Percentiles rank a stretch among this genome's conserved stretches.
Evolutionary conservation across 2,113 vertebrate species (phyloP).

Genomic region (chimpanzee (Pan troglodytes)): DNA sequence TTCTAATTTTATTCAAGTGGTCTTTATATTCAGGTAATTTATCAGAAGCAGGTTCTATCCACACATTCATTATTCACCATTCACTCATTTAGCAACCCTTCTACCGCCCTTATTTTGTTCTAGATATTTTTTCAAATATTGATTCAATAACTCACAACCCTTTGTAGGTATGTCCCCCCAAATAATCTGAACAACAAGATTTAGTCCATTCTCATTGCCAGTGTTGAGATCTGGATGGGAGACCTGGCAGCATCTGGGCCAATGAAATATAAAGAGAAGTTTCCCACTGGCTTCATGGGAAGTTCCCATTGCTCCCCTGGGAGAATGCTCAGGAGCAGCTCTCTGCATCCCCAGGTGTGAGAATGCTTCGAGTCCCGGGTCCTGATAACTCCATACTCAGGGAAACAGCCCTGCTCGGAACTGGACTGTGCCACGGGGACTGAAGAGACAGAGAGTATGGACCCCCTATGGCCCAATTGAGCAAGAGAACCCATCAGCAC

Average conservation of each 20-base stretch:
- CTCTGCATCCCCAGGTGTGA: not conserved
- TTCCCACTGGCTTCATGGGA: not conserved
- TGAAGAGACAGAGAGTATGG: not conserved
- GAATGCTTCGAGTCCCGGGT: accelerated
- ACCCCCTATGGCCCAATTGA: accelerated
- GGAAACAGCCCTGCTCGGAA: not conserved
- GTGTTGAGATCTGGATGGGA: not conserved
- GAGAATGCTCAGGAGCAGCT: not conserved
- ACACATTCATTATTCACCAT: not conserved
- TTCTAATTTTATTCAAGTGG: not conserved
- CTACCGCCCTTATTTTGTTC: not conserved
- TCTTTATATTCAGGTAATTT: not conserved
- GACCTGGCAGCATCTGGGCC: accelerated
- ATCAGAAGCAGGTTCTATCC: not conserved
- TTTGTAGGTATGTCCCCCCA: not conserved
- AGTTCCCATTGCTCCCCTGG: accelerated
- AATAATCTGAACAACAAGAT: not conserved
- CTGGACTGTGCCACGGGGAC: no score
- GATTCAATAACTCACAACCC: not conserved
- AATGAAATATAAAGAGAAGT: not conserved
- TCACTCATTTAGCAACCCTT: not conserved
- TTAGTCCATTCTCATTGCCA: not conserved
- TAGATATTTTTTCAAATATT: not conserved
- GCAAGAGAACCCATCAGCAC: not conserved
- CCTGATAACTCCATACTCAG: not conserved